These are phyloP conservation scores for Calidris pygmaea DNA, from an alignment of 2,113 vertebrate genomes.

Conservation along the genomic window DNA sequence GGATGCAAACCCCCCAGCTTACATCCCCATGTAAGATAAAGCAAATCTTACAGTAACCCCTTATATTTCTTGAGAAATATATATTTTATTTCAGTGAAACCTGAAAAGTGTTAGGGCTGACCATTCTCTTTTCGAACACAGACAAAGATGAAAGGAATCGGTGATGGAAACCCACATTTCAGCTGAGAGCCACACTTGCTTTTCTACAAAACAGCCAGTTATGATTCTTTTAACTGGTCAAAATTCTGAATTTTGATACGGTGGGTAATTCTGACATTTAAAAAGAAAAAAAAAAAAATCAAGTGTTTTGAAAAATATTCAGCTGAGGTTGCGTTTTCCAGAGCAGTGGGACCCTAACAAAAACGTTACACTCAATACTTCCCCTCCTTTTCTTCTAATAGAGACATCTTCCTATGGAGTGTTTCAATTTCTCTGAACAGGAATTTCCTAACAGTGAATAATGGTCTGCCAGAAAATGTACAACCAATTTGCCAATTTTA, in stretches of 20 bases:
- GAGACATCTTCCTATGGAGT: background rate
- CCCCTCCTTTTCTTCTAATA: background rate
- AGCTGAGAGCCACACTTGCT: background rate
- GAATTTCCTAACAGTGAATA: background rate
- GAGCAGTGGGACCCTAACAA: background rate
- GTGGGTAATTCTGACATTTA: background rate
- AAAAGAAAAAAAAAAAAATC: background rate
- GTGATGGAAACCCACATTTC: background rate
- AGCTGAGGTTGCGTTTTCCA: background rate
- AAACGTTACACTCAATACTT: background rate
- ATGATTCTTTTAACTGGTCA: background rate
- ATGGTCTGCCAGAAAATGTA: background rate
- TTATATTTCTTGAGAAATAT: background rate
- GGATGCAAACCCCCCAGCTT: background rate
- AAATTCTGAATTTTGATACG: background rate
- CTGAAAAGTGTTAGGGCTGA: background rate
- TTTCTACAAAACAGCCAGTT: background rate
- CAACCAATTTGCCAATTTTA: background rate
- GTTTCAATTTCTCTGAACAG: background rate
- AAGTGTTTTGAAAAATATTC: background rate
- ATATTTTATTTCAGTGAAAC: background rate
- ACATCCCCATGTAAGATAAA: background rate
- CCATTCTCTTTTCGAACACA: background rate
- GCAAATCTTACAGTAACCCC: background rate
- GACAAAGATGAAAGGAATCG: background rate